Percentiles rank a stretch among this genome's conserved stretches.
Conservation (phyloP, 2,797 vertebrate genomes). For the Enteromius afrohamiltoni region DNA sequence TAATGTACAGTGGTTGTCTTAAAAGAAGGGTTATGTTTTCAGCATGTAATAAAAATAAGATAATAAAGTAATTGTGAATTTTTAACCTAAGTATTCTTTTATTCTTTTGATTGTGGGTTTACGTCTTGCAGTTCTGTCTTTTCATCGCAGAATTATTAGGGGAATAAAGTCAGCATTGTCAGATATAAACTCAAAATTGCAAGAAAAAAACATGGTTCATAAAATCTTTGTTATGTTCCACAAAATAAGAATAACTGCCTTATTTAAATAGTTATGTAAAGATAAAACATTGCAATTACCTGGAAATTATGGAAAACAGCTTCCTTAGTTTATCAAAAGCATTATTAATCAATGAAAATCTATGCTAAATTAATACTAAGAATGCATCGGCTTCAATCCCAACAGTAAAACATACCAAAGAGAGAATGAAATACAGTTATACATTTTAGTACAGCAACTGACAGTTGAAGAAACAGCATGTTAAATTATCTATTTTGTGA, state of each 20-base stretch:
- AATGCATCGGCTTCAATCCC: neutral
- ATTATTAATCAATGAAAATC: neutral
- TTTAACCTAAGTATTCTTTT: neutral
- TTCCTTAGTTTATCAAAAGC: neutral
- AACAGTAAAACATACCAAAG: slow-evolving; percentile 73
- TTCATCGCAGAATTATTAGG: neutral
- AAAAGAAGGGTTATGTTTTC: no score
- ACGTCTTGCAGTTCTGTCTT: neutral
- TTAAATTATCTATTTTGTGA: neutral
- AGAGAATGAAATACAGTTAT: slow-evolving; percentile 64
- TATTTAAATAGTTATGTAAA: neutral
- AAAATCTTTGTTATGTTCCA: no score
- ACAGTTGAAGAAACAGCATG: neutral
- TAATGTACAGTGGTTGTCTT: no score
- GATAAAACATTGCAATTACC: neutral
- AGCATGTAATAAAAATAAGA: no score
- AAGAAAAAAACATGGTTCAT: neutral
- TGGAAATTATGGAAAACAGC: neutral
- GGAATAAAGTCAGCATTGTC: neutral
- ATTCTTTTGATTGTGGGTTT: neutral
- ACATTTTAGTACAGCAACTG: neutral
- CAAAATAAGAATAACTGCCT: neutral
- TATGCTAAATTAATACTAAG: neutral
- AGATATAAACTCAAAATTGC: neutral
- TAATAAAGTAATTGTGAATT: neutral